phyloP scores from a whole-genome alignment of 2,113 vertebrate genomes.

The Cololabis saira region DNA sequence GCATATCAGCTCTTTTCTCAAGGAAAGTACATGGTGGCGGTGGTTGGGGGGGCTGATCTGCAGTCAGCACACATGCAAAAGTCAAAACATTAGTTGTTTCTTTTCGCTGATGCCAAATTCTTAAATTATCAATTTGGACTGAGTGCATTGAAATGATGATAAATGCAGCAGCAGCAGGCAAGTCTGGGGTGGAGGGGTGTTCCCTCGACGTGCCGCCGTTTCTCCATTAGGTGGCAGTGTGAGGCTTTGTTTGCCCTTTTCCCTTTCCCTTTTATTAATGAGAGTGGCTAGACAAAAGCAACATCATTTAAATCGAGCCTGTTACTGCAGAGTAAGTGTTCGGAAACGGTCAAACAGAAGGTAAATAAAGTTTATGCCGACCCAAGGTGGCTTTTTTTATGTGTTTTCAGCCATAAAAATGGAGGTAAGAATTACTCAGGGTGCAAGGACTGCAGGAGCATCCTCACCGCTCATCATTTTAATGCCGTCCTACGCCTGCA shows the following conservation, averaged over 20 bases:
- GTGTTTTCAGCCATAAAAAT: too few relatives aligned
- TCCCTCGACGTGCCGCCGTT: conserved; percentile 17
- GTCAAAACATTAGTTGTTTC: background rate
- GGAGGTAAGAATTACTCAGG: too few relatives aligned
- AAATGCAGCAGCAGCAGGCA: conserved; percentile 17
- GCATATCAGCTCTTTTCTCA: conserved; percentile 38
- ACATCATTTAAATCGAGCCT: background rate
- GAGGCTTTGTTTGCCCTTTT: conserved; percentile 38
- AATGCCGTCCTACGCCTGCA: too few relatives aligned
- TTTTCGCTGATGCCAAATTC: conserved; percentile 7
- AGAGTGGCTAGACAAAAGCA: background rate
- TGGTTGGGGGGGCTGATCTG: background rate
- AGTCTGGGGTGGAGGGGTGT: background rate
- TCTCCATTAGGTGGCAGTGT: conserved; percentile 70
- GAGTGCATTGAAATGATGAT: conserved; percentile 1
- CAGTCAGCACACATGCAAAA: background rate
- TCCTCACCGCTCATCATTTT: too few relatives aligned
- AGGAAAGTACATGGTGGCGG: background rate
- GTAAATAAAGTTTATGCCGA: too few relatives aligned
- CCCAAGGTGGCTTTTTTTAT: too few relatives aligned
- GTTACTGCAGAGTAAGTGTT: too few relatives aligned
- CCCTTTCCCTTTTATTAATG: background rate
- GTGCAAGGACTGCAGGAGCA: too few relatives aligned
- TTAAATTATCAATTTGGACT: background rate
- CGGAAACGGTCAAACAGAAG: too few relatives aligned